Evolutionary conservation across 1,140 invertebrate genomes (phyloP).

Genomic region (Papilio dardanus): DNA sequence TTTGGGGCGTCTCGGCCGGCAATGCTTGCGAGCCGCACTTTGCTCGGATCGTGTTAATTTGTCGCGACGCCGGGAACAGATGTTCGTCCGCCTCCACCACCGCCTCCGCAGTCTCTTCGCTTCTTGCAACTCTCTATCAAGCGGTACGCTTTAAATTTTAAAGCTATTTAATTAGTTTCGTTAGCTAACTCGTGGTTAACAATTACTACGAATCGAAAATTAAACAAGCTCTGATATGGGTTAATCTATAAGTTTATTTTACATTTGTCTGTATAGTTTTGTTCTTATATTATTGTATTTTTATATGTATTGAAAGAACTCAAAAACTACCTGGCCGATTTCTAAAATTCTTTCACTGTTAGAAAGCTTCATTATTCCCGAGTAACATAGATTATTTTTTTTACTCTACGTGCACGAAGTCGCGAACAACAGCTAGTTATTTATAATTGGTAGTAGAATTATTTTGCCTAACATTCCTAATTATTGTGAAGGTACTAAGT

Average conservation of each 20-base stretch:
- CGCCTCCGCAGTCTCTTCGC: constrained; percentile 21
- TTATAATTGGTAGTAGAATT: no score
- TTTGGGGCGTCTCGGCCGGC: constrained; percentile 52
- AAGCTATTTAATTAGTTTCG: constrained; percentile 26
- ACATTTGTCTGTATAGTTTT: no score
- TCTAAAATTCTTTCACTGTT: no score
- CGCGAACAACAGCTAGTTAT: no score
- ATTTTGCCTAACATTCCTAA: not conserved
- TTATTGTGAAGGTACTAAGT: not conserved
- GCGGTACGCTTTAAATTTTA: constrained; percentile 24
- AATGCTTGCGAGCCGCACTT: constrained; percentile 22
- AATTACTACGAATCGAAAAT: not conserved
- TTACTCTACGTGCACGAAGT: no score
- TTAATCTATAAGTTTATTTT: not conserved
- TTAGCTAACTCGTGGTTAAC: not conserved
- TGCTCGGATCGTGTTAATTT: constrained; percentile 34
- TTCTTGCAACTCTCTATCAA: constrained; percentile 27
- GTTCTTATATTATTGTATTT: no score
- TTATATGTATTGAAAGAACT: no score
- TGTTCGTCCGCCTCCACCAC: constrained; percentile 45
- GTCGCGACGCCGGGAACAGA: constrained; percentile 52
- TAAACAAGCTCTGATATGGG: not conserved
- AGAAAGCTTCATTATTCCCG: no score
- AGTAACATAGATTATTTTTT: no score
- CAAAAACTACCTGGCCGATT: no score